Evolutionary conservation across 2,113 vertebrate genomes (phyloP), one percentile per base, ranked within the genome.

Genomic region (Centrocercus urophasianus): DNA sequence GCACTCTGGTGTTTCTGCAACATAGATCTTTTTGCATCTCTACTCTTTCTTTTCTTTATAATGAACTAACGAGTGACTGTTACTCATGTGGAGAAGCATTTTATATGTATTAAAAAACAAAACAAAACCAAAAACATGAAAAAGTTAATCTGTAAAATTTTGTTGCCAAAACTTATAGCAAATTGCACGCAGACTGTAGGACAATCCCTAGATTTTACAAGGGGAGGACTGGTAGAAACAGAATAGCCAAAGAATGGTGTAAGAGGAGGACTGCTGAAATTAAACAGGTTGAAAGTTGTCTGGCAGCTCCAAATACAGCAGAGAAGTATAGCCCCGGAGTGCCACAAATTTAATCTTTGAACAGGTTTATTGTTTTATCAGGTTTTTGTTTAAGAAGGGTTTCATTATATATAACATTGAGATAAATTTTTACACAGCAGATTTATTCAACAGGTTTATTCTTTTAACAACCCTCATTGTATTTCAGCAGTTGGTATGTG

Each of bases 391-490:
- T 97, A 96, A 96, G 96, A 96, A 97, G 91, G 93, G 90, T 96
- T 97, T 96, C 95, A 73, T 97, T 97, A 92, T 96, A 95, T 95
- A 96, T 92, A 96, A 93, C 95, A 63, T 43, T 20, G 89, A 96
- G 96, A 95, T 96, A 97, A 96, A 96, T 96, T 97, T 97, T 93
- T 92, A 67, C 93, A 83, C 79, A 96, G 96, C 94, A 97, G 97
- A 97, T 97, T 97, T 97, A 97, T 92, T 93, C 96, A 96, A 95
- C 95, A 97, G 96, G 97, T 95, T 97, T 96, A 94, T 96, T 96
- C 96, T 95, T 97, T 97, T 96, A 95, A 96, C 95, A 95, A 63
- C 86, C 92, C 80, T 97, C 93, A 57, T 76, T 91, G 93, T 96
- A 97, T 97, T 96, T 97, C 95, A 96, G 90, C 83, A 61, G 93